Conservation (phyloP, 2,797 vertebrate species). For the Numenius phaeopus region DNA sequence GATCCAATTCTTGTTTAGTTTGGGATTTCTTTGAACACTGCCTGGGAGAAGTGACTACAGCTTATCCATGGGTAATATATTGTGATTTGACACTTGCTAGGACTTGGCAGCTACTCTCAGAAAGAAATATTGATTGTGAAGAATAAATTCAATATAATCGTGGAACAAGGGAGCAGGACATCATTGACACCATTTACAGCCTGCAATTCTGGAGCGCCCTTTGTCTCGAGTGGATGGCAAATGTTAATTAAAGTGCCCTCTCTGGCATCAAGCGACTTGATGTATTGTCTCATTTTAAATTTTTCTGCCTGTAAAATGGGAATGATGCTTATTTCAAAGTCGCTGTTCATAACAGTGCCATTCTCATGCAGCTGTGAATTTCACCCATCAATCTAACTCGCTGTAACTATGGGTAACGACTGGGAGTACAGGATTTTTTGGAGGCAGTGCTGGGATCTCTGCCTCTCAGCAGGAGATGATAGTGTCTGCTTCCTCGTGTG, state of each 20-base stretch:
- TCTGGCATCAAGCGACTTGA: neutral
- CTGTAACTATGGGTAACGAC: neutral
- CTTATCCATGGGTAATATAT: neutral
- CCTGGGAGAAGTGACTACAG: neutral
- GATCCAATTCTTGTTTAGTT: neutral
- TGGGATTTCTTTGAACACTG: neutral
- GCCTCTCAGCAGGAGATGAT: neutral
- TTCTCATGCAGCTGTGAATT: neutral
- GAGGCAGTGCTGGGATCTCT: neutral
- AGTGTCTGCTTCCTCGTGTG: neutral
- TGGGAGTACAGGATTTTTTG: neutral
- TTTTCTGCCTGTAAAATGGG: neutral
- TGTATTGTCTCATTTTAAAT: neutral
- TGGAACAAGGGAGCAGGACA: slow-evolving; percentile 25
- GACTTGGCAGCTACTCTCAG: slow-evolving; percentile 41
- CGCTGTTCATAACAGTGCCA: neutral
- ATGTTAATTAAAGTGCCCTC: slow-evolving; percentile 38
- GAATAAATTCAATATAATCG: slow-evolving; percentile 32
- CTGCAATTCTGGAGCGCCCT: neutral
- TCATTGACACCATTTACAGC: slow-evolving; percentile 43
- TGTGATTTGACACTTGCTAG: slow-evolving; percentile 16
- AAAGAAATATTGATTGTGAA: slow-evolving; percentile 20
- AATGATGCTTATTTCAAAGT: neutral
- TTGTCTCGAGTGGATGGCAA: neutral
- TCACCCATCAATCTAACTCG: neutral